Conservation (phyloP, 2,113 vertebrate species). For the Mormyrus iriodes region DNA sequence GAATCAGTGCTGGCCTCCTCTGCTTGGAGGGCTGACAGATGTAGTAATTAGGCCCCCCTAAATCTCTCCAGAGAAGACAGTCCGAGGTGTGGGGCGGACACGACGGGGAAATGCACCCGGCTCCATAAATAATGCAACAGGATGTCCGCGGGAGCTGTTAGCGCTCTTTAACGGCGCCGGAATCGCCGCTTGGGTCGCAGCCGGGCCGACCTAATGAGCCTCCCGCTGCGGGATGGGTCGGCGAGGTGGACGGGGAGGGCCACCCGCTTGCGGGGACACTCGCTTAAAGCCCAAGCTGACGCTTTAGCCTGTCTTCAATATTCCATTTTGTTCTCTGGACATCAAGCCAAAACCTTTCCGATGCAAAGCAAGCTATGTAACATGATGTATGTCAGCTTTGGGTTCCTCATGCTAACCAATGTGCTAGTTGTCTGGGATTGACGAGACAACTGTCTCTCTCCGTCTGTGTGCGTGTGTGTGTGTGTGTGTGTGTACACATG, state of each 20-base stretch:
- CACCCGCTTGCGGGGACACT: neutral
- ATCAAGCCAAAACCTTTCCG: neutral
- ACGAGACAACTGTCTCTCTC: neutral
- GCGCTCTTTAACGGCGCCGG: neutral
- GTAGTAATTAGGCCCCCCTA: slow-evolving; percentile 14
- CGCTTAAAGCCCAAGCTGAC: neutral
- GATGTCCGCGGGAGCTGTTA: neutral
- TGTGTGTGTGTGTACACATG: neutral
- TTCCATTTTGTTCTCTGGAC: neutral
- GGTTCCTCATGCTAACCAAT: neutral
- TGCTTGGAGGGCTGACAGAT: neutral
- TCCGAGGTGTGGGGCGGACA: neutral
- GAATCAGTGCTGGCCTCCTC: neutral
- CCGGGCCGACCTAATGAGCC: neutral
- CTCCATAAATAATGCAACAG: slow-evolving; percentile 16
- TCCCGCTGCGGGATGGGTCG: neutral
- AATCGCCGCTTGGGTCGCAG: neutral
- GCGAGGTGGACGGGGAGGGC: neutral
- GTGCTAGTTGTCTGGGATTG: neutral
- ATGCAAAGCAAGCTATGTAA: neutral
- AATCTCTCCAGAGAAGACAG: slow-evolving; percentile 3
- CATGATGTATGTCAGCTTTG: neutral
- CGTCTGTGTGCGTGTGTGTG: neutral
- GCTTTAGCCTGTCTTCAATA: neutral
- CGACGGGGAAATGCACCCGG: slow-evolving; percentile 11